Evolutionary conservation across 1,140 invertebrate genomes (phyloP).

Genomic region (Zaprionus camerounensis): DNA sequence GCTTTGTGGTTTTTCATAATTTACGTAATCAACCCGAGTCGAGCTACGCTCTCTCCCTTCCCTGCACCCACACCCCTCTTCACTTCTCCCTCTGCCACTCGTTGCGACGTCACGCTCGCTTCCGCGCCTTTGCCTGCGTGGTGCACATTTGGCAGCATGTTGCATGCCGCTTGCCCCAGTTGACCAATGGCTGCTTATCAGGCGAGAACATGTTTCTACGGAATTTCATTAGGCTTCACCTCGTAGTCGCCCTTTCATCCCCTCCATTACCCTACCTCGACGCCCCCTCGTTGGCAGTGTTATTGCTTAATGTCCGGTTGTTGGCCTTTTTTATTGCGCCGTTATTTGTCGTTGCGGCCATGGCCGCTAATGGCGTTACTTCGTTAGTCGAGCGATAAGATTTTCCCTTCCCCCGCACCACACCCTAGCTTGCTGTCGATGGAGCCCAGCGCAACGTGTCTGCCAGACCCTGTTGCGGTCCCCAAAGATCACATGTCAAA

Average conservation of each 20-base stretch:
- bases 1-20: slow-evolving; percentile 65
- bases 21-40: slow-evolving; percentile 28
- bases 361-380: slow-evolving; percentile 77
- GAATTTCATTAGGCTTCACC: slow-evolving; percentile 79
- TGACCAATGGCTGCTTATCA: slow-evolving; percentile 83
- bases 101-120: slow-evolving; percentile 64
- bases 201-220: slow-evolving; percentile 82
- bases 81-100: background rate
- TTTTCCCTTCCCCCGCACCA: slow-evolving; percentile 25
- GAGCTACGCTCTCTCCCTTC: background rate
- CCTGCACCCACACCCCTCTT: background rate
- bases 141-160: slow-evolving; percentile 70
- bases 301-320: slow-evolving; percentile 65
- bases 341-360: slow-evolving; percentile 58
- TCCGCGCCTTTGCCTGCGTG: slow-evolving; percentile 71
- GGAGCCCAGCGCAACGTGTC: background rate
- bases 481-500: slow-evolving; percentile 7
- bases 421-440: background rate
- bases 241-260: background rate
- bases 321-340: slow-evolving; percentile 69
- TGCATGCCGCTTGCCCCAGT: slow-evolving; percentile 58
- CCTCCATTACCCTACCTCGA: no score
- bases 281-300: slow-evolving; percentile 14
- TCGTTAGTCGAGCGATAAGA: slow-evolving; percentile 79
- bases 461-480: slow-evolving; percentile 2